Percentiles rank a stretch among this genome's conserved stretches.
Evolutionary conservation across 2,113 vertebrate species (phyloP).

Genomic region (Phaetusa simplex): DNA sequence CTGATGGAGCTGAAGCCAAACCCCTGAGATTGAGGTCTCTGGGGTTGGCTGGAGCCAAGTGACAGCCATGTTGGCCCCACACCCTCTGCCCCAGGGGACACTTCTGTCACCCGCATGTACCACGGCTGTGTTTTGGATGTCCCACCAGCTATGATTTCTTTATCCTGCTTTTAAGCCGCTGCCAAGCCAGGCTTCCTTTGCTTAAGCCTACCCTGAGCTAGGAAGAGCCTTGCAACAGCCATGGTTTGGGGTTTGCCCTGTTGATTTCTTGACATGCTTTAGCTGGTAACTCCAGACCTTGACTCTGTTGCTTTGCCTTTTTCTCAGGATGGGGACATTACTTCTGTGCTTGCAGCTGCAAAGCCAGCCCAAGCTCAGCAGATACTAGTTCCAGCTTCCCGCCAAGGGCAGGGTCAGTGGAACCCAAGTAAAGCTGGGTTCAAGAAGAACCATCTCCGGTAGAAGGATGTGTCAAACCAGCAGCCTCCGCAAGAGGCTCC

Average conservation of each 20-base stretch:
- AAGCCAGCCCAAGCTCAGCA: background rate
- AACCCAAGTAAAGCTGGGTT: background rate
- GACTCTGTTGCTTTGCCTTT: background rate
- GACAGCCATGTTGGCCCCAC: background rate
- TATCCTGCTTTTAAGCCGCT: background rate
- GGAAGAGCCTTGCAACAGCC: background rate
- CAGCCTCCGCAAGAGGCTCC: background rate
- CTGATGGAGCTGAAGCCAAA: background rate
- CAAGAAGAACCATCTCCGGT: background rate
- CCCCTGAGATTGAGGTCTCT: background rate
- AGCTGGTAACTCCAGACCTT: background rate
- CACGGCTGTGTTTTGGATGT: background rate
- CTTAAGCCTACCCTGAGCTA: background rate
- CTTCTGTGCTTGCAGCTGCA: background rate
- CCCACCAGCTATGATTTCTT: background rate
- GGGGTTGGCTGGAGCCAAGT: background rate
- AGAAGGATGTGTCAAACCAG: background rate
- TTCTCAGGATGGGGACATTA: background rate
- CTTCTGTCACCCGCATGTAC: background rate
- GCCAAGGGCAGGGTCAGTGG: rapidly evolving
- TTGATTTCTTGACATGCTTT: background rate
- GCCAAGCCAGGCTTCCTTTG: background rate
- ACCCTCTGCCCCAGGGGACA: background rate
- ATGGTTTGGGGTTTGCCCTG: background rate
- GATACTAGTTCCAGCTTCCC: background rate